These are phyloP conservation scores for Archilochus colubris DNA, from an alignment of 2,113 vertebrate genomes.

Conservation along the genomic window DNA sequence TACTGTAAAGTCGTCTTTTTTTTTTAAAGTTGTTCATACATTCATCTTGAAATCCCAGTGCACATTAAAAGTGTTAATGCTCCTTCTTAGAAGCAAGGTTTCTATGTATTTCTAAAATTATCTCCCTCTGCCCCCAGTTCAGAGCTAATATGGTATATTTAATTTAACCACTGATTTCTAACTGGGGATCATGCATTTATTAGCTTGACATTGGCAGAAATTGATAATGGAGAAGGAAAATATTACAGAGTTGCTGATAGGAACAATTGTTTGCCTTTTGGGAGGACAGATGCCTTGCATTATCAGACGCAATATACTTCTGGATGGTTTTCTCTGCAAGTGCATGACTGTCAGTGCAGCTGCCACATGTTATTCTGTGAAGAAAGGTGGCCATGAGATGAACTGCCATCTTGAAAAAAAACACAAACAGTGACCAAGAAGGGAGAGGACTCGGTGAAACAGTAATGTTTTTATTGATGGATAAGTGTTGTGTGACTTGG, in stretches of 20 bases:
- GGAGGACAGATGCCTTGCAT: background rate
- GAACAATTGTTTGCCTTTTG: slow-evolving; percentile 7
- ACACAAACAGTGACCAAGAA: background rate
- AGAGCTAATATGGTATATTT: background rate
- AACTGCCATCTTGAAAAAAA: background rate
- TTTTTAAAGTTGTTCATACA: slow-evolving; percentile 14
- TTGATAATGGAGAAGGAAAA: slow-evolving; percentile 13
- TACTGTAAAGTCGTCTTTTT: slow-evolving; percentile 54
- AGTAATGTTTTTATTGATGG: background rate
- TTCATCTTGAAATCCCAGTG: slow-evolving; percentile 61
- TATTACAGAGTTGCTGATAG: background rate
- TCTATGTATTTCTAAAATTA: slow-evolving; percentile 34
- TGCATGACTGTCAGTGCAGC: background rate
- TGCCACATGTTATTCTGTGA: background rate
- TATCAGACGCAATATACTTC: background rate
- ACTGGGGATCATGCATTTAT: background rate
- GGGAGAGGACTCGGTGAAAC: background rate
- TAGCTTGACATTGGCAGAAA: slow-evolving; percentile 12
- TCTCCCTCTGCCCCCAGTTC: background rate
- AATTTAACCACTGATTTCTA: slow-evolving; percentile 9
- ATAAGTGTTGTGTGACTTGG: background rate
- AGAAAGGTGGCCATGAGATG: background rate
- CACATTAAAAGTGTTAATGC: slow-evolving; percentile 48
- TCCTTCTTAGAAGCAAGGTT: slow-evolving; percentile 20
- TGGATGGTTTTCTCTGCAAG: background rate